These are phyloP conservation scores for Gopherus flavomarginatus DNA, from an alignment of 2,113 vertebrate genomes.

Conservation along the genomic window DNA sequence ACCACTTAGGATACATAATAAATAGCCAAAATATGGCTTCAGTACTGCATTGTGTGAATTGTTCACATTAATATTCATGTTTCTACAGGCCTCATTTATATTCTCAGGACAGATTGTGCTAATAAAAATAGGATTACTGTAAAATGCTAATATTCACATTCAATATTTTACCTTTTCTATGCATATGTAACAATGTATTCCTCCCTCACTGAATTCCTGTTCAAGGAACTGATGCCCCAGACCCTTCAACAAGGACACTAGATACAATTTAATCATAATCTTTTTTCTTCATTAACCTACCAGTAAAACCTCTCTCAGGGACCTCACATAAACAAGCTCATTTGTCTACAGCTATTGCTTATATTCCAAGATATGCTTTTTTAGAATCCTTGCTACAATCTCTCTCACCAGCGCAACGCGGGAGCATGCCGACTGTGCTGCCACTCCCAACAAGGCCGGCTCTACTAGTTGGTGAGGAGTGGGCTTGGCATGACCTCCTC, in stretches of 20 bases:
- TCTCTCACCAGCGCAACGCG: background rate
- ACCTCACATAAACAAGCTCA: background rate
- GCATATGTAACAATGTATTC: background rate
- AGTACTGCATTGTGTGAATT: background rate
- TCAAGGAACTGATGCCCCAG: background rate
- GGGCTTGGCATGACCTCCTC: background rate
- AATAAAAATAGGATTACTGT: background rate
- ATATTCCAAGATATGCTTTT: background rate
- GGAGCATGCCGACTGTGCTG: background rate
- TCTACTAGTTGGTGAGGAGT: background rate
- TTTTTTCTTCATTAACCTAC: background rate
- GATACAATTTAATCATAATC: background rate
- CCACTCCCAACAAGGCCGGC: fast-evolving
- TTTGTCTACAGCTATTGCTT: background rate
- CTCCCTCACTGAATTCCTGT: background rate
- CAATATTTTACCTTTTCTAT: background rate
- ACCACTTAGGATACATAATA: background rate
- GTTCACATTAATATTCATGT: background rate
- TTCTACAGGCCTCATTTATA: background rate
- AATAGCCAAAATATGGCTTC: background rate
- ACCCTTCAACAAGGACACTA: background rate
- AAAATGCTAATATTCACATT: background rate
- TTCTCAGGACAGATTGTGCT: background rate
- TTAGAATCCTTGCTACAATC: background rate
- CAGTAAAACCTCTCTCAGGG: background rate